Base-by-base conservation (phyloP, 64 coral and sea anemone species). In the Orbicella faveolata region DNA sequence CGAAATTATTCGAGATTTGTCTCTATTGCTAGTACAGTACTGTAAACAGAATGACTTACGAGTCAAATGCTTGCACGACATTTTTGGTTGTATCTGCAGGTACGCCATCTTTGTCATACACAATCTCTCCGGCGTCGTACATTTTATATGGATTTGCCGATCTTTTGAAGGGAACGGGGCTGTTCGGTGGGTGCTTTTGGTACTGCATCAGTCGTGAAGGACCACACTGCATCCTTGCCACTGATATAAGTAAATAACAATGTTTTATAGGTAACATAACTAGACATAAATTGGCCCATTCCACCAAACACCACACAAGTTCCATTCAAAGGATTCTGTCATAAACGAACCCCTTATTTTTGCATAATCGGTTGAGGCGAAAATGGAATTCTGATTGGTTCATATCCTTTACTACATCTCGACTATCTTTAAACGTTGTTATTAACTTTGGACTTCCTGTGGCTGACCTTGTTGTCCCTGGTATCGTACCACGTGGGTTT, bases 11-110 rank as follows among this genome's bases (percentile, higher is more conserved):
- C 44, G 44, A 48, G 44, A 48, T 48, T 48, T 48, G 44, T 48
- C 44, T 48, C 4, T 6, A 48, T 6, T 48, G 44, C 7, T 48
- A 48, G 55, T 10, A 59, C 15, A 16, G 0, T 12, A 59, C 44
- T 59, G 12, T 2, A 59, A 59, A 59, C 12, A 14, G 55, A n/a
- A 25, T 57, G 12, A 91, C 89, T 91, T 83, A 91, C 89, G 89
- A 91, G 54, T 83, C 73, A 81, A 73, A 91, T 51, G 89, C 63
- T 74, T 85, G 41, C 20, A 91, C 73, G 30, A 91, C 69, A 76
- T 91, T 74, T 54, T 84, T 83, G 6, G 89, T 91, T 0, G 89
- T 76, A 21, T 74, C 89, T 64, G 36, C 61, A 10, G 89, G 89
- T 20, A 84, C 17, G 4, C 89, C 89, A 17, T 91, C 79, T 76